phyloP scores from a whole-genome alignment of 2,797 vertebrate species.

The Sebastes itinus region DNA sequence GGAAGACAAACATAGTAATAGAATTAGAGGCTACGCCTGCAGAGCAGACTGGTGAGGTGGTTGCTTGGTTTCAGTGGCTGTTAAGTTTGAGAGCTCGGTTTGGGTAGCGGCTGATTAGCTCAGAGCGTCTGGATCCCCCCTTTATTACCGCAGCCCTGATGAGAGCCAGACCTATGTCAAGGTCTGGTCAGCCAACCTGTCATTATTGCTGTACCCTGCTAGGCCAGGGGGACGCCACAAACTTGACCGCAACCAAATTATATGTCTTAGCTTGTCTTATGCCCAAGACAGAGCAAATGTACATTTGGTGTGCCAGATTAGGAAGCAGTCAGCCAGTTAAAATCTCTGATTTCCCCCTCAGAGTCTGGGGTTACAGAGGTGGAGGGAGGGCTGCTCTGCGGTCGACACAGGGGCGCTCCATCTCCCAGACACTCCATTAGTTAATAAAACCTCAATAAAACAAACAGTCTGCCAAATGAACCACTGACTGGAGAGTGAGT shows the following conservation, averaged over 20 bases:
- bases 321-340: slow-evolving; percentile 66
- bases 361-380: slow-evolving; percentile 63
- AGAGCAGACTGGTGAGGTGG: slow-evolving; percentile 36
- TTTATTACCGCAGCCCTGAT: slow-evolving; percentile 59
- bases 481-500: slow-evolving; percentile 56
- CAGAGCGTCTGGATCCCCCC: slow-evolving; percentile 59
- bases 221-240: slow-evolving; percentile 66
- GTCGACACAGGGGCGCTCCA: slow-evolving; percentile 40
- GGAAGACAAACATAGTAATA: slow-evolving; percentile 8
- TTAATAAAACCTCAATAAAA: slow-evolving; percentile 80
- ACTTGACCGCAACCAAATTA: slow-evolving; percentile 70
- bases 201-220: slow-evolving; percentile 71
- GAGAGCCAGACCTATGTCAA: slow-evolving; percentile 77
- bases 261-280: slow-evolving; percentile 59
- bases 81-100: slow-evolving; percentile 66
- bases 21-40: slow-evolving; percentile 25
- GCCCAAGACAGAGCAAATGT: slow-evolving; percentile 53
- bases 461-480: slow-evolving; percentile 68
- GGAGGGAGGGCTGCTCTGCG: slow-evolving; percentile 40
- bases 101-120: slow-evolving; percentile 65
- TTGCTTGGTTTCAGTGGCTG: slow-evolving; percentile 66
- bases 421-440: slow-evolving; percentile 68
- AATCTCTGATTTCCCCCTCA: slow-evolving; percentile 63
- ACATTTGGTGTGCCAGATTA: slow-evolving; percentile 64
- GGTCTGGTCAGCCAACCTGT: slow-evolving; percentile 78